Evolutionary conservation across 2,888 invertebrate species (phyloP), one percentile per base, ranked within the genome.

Genomic region (Sipha maydis): DNA sequence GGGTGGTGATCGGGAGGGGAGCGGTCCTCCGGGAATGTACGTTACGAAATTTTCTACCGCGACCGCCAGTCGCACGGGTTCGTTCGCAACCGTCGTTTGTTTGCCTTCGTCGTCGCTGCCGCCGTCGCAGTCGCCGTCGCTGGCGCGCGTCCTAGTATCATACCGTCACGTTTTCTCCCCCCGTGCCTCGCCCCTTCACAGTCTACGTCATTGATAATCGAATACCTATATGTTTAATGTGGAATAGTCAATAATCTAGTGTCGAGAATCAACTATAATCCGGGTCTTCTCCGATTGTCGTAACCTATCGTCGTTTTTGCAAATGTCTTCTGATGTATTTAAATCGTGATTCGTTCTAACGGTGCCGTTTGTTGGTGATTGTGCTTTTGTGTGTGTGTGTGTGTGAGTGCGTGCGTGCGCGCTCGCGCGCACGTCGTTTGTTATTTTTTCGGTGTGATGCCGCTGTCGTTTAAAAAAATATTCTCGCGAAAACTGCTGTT

Each of bases 401-500:
- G n/a, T 71, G 28, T 1, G 31, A 31, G 71, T 31, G 38, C 31
- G 67, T 76, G 38, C 75, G 76, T 71, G 48, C 5, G 28, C 56
- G 38, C 67, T 79, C 54, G 69, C 31, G 48, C 75, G 8, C 71
- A 28, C 41, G 21, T 83, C 48, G 28, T 61, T n/a, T 7, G 5
- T 38, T n/a, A 34, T 61, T 34, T 38, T 61, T 67, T n/a, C 31
- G 1, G 76, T 61, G 85, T 78, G 71, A 82, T 88, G 88, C 88
- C 88, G 88, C 48, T 88, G 75, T 88, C 88, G 67, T 88, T 88
- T 56, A 88, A 88, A 31, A 88, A 88, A 41, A 88, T 88, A 48
- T 88, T 88, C 34, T 88, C 88, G 31, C 82, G 88, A 28, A 88
- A 88, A 88, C 41, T 88, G 41, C 75, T 88, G 88, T 88, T 88